These are phyloP conservation scores for Hylomyscus alleni DNA, from an alignment of 2,797 vertebrate genomes.

Conservation along the genomic window DNA sequence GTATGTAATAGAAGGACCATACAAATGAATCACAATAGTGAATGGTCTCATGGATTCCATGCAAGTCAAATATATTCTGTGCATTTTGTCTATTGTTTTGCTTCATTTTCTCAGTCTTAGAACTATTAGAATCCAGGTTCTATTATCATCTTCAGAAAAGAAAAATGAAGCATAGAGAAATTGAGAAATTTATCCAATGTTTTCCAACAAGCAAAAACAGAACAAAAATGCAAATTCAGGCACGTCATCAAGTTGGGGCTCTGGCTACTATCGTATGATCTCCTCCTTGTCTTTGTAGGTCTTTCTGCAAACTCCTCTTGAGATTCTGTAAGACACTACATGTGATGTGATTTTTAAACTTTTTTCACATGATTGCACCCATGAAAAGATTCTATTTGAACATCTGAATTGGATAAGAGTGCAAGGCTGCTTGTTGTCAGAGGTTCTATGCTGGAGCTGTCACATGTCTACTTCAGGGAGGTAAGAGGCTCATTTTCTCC, in stretches of 20 bases:
- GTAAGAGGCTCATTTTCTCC: neutral
- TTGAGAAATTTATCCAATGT: neutral
- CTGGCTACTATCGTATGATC: fast-evolving
- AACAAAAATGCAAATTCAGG: neutral
- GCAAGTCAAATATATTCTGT: neutral
- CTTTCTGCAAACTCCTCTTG: neutral
- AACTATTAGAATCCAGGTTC: neutral
- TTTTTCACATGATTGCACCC: neutral
- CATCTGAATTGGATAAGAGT: neutral
- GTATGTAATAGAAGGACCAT: neutral
- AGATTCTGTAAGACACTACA: neutral
- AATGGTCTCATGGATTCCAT: neutral
- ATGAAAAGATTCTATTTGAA: neutral
- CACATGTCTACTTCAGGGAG: neutral
- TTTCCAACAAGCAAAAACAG: neutral
- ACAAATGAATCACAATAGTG: neutral
- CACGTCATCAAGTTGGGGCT: neutral
- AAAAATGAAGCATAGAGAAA: neutral
- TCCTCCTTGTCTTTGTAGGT: neutral
- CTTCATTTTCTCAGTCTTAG: neutral
- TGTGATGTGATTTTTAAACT: neutral
- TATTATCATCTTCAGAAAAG: neutral
- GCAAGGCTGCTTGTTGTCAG: neutral
- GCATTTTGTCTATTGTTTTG: neutral
- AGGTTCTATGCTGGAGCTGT: neutral